Percentiles rank a stretch among this genome's conserved stretches.
Conservation (phyloP, 2,797 vertebrate genomes). For the Smutsia temminckii region DNA sequence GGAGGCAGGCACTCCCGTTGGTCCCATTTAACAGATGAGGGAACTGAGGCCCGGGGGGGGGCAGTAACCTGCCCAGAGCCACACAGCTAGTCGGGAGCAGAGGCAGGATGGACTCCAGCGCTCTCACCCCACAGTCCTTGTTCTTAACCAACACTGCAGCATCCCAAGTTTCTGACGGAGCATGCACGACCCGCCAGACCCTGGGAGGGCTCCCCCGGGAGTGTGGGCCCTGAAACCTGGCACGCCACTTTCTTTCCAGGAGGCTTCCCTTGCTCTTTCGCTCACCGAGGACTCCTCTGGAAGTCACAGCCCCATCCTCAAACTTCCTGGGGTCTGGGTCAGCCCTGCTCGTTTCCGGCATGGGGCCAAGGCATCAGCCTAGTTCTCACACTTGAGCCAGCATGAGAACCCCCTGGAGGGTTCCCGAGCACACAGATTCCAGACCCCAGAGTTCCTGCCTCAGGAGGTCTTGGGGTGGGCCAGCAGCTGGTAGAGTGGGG, state of each 20-base stretch:
- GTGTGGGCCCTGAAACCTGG: too few relatives aligned
- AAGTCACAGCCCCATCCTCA: neutral
- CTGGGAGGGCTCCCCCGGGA: too few relatives aligned
- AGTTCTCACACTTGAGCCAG: neutral
- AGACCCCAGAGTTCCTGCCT: neutral
- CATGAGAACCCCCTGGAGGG: neutral
- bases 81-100: neutral
- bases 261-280: neutral
- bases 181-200: rapidly evolving
- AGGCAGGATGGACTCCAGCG: neutral
- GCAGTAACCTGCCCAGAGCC: neutral
- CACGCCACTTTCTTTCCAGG: too few relatives aligned
- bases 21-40: neutral
- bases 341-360: neutral
- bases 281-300: neutral
- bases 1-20: too few relatives aligned
- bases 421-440: rapidly evolving
- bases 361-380: neutral
- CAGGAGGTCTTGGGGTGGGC: neutral
- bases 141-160: too few relatives aligned
- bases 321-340: neutral
- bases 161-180: neutral
- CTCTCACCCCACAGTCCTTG: neutral
- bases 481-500: too few relatives aligned
- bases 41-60: neutral